These are phyloP conservation scores for Cosmia pyralina DNA, from an alignment of 2,888 invertebrate genomes.

Conservation along the genomic window DNA sequence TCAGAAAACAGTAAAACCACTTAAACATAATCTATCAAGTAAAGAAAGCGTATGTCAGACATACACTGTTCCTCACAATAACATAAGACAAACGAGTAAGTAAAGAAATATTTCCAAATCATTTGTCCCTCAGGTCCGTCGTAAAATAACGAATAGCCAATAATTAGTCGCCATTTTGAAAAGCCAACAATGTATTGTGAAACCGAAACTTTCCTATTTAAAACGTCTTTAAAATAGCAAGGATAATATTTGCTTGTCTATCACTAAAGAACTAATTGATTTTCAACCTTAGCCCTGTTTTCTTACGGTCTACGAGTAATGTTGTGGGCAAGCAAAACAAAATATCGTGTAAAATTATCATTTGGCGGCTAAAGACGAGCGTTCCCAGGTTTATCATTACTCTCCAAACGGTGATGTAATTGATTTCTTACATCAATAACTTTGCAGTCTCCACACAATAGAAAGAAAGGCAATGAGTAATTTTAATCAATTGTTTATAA, in stretches of 20 bases:
- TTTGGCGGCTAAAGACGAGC: slow-evolving; percentile 23
- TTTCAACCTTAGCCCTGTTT: background rate
- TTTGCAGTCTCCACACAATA: slow-evolving; percentile 5
- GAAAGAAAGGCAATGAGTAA: background rate
- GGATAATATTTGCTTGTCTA: slow-evolving; percentile 7
- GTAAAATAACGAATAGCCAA: slow-evolving; percentile 67
- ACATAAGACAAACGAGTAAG: slow-evolving; percentile 53
- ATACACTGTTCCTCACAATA: slow-evolving; percentile 55
- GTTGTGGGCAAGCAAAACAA: slow-evolving; percentile 2
- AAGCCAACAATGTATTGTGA: slow-evolving; percentile 67
- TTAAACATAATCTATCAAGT: slow-evolving; percentile 57
- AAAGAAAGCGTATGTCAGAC: slow-evolving; percentile 65
- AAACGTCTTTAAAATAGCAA: slow-evolving; percentile 40
- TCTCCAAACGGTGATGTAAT: slow-evolving; percentile 19
- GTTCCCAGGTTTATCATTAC: slow-evolving; percentile 35
- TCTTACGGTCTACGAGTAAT: background rate
- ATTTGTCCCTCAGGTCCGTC: slow-evolving; percentile 62
- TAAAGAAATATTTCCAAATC: slow-evolving; percentile 63
- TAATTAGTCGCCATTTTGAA: slow-evolving; percentile 73
- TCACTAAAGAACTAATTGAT: background rate
- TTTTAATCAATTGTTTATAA: slow-evolving; percentile 5
- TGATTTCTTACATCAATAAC: slow-evolving; percentile 25
- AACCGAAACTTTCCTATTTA: slow-evolving; percentile 65
- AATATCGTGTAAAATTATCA: slow-evolving; percentile 21
- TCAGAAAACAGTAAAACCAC: slow-evolving; percentile 35